These are phyloP conservation scores for Caenorhabditis wallacei DNA, from an alignment of 2,888 invertebrate species.

Conservation along the genomic window DNA sequence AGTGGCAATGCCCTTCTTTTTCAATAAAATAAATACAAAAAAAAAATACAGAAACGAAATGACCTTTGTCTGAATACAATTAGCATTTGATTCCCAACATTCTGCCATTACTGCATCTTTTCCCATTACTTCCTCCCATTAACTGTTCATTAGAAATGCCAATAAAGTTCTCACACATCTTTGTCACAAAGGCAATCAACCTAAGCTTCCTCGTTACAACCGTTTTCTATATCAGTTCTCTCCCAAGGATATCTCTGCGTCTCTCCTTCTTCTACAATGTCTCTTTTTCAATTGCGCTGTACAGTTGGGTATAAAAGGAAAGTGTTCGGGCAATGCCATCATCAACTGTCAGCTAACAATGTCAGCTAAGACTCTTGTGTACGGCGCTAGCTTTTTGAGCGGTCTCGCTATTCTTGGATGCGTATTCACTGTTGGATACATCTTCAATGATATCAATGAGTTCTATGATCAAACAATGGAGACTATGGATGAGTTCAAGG, in stretches of 20 bases:
- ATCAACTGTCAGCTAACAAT: constrained; percentile 26
- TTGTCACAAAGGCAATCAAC: constrained; percentile 30
- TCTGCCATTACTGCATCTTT: neutral
- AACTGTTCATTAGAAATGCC: neutral
- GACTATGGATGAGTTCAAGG: constrained; percentile 58
- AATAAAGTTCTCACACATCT: constrained; percentile 21
- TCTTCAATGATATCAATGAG: constrained; percentile 60
- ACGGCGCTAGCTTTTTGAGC: constrained; percentile 54
- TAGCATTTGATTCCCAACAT: neutral
- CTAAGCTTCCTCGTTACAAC: constrained; percentile 47
- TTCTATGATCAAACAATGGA: constrained; percentile 56
- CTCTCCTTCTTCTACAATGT: neutral
- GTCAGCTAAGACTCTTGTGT: constrained; percentile 57
- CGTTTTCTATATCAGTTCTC: constrained; percentile 37
- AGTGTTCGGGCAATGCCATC: neutral
- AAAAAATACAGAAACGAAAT: too few species aligned
- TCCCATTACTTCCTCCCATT: neutral
- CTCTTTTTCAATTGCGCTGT: constrained; percentile 3
- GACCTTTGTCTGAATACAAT: too few species aligned
- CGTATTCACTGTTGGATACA: constrained; percentile 57
- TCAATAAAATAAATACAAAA: too few species aligned
- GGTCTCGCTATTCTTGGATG: constrained; percentile 56
- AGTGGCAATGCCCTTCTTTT: too few species aligned
- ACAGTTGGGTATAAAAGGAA: constrained; percentile 37
- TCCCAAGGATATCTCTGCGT: constrained; percentile 24